A percentile compares a stretch with the other conserved stretches of the same genome.
These are phyloP conservation scores for Periparus ater DNA, from an alignment of 2,797 vertebrate genomes.

Conservation along the genomic window DNA sequence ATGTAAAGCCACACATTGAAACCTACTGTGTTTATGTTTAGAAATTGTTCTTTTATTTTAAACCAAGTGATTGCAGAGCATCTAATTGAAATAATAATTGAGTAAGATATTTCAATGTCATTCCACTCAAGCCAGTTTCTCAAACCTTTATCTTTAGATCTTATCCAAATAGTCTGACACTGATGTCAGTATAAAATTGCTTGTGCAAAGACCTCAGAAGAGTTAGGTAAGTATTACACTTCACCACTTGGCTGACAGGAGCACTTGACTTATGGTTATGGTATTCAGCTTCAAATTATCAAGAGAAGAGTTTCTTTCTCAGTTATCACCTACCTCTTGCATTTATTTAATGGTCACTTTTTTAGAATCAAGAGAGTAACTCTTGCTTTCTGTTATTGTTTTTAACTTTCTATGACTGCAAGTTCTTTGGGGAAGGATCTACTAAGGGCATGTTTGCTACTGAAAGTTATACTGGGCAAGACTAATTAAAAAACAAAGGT, in stretches of 20 bases:
- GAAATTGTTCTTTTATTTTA: slow-evolving; percentile 44
- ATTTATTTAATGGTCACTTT: neutral
- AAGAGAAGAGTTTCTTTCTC: neutral
- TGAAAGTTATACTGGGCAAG: neutral
- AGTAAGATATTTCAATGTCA: neutral
- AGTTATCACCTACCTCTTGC: neutral
- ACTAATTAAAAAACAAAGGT: slow-evolving; percentile 1
- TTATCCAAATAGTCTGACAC: slow-evolving; percentile 19
- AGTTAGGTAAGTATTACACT: slow-evolving; percentile 45
- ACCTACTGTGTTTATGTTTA: neutral
- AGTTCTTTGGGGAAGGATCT: neutral
- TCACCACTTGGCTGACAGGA: slow-evolving; percentile 27
- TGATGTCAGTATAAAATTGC: slow-evolving; percentile 56
- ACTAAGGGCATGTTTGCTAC: neutral
- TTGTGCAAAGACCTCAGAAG: slow-evolving; percentile 44
- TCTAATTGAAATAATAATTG: slow-evolving; percentile 35
- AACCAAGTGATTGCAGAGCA: slow-evolving; percentile 15
- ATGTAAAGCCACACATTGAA: slow-evolving; percentile 14
- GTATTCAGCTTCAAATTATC: slow-evolving; percentile 24
- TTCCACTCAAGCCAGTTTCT: slow-evolving; percentile 49
- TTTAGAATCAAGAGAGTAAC: neutral
- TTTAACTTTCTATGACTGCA: neutral
- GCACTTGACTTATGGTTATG: slow-evolving; percentile 30
- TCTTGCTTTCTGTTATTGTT: neutral
- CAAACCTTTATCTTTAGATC: slow-evolving; percentile 53